Base-by-base conservation (phyloP, 2,888 invertebrate genomes). In the Vandiemenella viatica region DNA sequence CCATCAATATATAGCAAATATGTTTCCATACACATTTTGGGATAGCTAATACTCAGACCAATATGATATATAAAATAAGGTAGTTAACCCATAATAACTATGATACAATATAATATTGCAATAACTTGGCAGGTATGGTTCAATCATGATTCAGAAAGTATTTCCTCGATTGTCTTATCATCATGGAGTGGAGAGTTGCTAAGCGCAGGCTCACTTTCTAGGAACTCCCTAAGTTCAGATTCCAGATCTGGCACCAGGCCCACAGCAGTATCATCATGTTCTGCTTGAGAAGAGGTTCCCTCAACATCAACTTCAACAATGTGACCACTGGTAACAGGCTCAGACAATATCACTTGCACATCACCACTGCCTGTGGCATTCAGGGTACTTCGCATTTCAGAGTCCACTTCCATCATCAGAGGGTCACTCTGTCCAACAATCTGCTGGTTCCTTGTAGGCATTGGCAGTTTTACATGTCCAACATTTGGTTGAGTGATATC, bases 201-300 rank as follows among this genome's bases (percentile, higher is more conserved):
- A 49, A 76, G 64, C 19, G 74, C 74, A 23, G 75, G 71, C 57
- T 79, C 80, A 61, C 76, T 78, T 62, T 81, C 81, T 19, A 81
- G 65, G 63, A 81, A 81, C 63, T 81, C 80, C n/a, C 81, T 67
- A 41, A 81, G 61, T 58, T 81, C 81, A 13, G 75, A 76, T 62
- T 81, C 81, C 56, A 81, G 65, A 66, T 81, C 81, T 15, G 70
- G 67, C 50, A 69, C 69, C 2, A 65, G 66, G 2, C 66, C 57
- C 4, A 63, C 67, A 10, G 62, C 58, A 40, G 46, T 54, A 2
- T 50, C 50, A 15, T 54, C 53, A 10, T 43, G 48, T n/a, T 50
- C 48, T 13, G 52, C 52, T 32, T 52, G 50, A 4, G 54, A 51
- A 4, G 50, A 51, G 3, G 53, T 49, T 5, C 53, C 53, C 16